Evolutionary conservation across 1,140 invertebrate species (phyloP).

Genomic region (Reticulitermes speratus): DNA sequence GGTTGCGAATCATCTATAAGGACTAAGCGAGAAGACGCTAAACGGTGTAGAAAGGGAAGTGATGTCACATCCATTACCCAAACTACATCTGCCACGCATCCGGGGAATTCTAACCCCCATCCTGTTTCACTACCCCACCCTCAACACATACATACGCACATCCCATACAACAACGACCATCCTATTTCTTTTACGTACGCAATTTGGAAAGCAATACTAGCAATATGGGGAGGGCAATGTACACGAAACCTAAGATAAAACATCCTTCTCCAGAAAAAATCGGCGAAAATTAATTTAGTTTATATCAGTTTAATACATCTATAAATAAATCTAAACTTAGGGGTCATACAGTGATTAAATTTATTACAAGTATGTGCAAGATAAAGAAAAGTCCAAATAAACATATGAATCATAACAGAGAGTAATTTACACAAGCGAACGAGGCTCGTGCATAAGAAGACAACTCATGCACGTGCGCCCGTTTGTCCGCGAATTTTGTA

Average conservation of each 20-base stretch:
- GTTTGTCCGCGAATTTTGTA: too few species aligned
- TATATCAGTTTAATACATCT: too few species aligned
- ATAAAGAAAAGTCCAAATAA: too few species aligned
- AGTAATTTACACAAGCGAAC: too few species aligned
- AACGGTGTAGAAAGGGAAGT: background rate
- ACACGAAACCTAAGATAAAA: background rate
- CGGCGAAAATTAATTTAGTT: too few species aligned
- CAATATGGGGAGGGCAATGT: background rate
- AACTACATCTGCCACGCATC: constrained; percentile 10
- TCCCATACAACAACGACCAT: background rate
- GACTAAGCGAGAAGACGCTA: background rate
- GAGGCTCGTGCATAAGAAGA: too few species aligned
- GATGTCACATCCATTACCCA: constrained; percentile 10
- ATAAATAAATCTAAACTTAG: too few species aligned
- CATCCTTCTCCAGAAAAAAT: background rate
- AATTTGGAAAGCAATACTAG: background rate
- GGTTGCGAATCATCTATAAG: background rate
- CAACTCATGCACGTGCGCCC: too few species aligned
- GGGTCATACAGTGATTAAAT: too few species aligned
- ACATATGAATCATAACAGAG: too few species aligned
- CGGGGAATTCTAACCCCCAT: background rate
- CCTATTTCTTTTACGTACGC: background rate
- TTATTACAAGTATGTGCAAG: too few species aligned
- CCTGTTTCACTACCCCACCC: background rate
- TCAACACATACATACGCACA: background rate